Evolutionary conservation across 1,140 invertebrate species (phyloP), one percentile per base, ranked within the genome.

Genomic region (Prorops nasuta): DNA sequence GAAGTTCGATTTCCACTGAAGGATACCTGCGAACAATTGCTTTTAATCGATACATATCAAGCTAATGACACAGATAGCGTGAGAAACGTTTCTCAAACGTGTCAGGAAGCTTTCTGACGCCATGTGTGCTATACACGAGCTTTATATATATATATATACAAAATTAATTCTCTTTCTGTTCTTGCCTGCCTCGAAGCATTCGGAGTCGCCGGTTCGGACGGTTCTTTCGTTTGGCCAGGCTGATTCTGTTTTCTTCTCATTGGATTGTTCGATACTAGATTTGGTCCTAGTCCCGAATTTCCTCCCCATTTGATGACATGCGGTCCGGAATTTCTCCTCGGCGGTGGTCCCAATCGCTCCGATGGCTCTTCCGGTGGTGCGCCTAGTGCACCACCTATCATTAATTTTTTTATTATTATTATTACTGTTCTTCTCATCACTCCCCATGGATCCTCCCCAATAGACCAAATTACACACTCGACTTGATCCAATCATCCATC

Each of bases 341-440:
- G 67, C 10, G 67, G 59, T 3, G 73, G 64, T 10, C 71, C 69
- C 31, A 72, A 44, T 42, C 63, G 63, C 16, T 66, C 69, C 20
- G 38, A 63, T 2, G 80, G 84, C 66, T 77, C 82, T 7, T n/a
- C 7, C 64, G 71, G 77, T 72, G 76, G 78, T 77, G 56, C 80
- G 15, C 56, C 64, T 74, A 69, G 71, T 76, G 79, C 66, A 65
- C 60, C 79, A 61, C 66, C 80, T 28, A 10, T 28, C 24, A 28
- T 6, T 4, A 28, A 28, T 28, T 28, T 28, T 28, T 28, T 28
- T 4, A 4, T 4, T 28, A 10, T 28, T 28, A 28, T 6, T 28
- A 28, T 4, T 28, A 28, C 10, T 28, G 10, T 28, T 28, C 4
- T 6, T 28, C 24, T 4, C 10, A 28, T 6, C 10, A 6, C 24